Evolutionary conservation across 2,888 invertebrate species (phyloP).

Genomic region (Nycteola revayana): DNA sequence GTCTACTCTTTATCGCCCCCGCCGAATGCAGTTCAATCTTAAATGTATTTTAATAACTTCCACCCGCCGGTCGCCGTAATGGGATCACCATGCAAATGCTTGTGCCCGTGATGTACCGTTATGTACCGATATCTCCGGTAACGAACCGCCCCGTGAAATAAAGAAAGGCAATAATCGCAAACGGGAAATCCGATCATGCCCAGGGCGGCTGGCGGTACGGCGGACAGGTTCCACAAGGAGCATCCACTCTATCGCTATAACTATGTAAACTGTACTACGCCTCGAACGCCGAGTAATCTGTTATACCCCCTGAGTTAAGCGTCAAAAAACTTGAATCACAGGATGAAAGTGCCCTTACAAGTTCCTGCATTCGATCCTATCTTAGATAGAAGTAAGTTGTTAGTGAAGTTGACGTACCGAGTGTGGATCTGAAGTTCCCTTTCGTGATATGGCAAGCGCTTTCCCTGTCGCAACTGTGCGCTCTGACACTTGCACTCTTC

Average conservation of each 20-base stretch:
- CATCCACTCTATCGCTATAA: constrained; percentile 41
- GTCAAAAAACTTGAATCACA: constrained; percentile 58
- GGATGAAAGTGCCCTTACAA: constrained; percentile 67
- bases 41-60: constrained; percentile 78
- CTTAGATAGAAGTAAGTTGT: constrained; percentile 58
- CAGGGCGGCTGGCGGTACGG: constrained; percentile 40
- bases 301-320: constrained; percentile 28
- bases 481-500: constrained; percentile 76
- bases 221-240: constrained; percentile 41
- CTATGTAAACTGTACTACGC: constrained; percentile 38
- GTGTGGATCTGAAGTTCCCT: constrained; percentile 72
- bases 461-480: constrained; percentile 70
- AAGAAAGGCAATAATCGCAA: constrained; percentile 72
- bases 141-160: constrained; percentile 69
- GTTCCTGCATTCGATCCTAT: constrained; percentile 57
- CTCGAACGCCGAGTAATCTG: not conserved
- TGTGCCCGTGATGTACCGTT: constrained; percentile 64
- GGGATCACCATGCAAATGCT: constrained; percentile 74
- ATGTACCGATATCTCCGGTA: constrained; percentile 63
- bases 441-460: constrained; percentile 72
- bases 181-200: constrained; percentile 71
- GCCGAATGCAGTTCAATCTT: constrained; percentile 68
- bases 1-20: constrained; percentile 70
- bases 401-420: constrained; percentile 51
- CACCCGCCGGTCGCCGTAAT: constrained; percentile 67